These are phyloP conservation scores for Cotesia typhae DNA, from an alignment of 1,140 invertebrate genomes.

Conservation along the genomic window DNA sequence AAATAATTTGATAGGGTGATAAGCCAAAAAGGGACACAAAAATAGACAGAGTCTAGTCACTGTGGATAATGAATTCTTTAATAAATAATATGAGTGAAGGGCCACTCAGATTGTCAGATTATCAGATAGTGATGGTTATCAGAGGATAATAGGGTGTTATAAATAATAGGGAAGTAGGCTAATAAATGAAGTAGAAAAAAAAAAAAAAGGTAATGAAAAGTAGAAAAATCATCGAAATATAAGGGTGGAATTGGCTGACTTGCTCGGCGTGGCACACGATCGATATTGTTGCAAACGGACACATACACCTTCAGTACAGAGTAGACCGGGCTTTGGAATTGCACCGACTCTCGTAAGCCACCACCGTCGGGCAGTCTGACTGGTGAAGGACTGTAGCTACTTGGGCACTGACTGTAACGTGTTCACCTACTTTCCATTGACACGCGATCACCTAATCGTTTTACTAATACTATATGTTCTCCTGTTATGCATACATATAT, in stretches of 20 bases:
- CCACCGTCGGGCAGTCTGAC: constrained; percentile 33
- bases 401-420: constrained; percentile 23
- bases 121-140: too few species aligned
- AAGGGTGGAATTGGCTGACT: constrained; percentile 23
- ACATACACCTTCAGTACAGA: too few species aligned
- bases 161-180: too few species aligned
- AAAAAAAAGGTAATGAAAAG: too few species aligned
- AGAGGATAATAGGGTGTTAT: too few species aligned
- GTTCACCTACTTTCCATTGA: constrained; percentile 39
- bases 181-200: too few species aligned
- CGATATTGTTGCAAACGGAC: constrained; percentile 26
- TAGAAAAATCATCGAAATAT: constrained; percentile 13
- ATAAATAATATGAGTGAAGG: too few species aligned
- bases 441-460: constrained; percentile 37
- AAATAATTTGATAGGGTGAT: too few species aligned
- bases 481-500: background rate
- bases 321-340: constrained; percentile 23
- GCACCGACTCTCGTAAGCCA: constrained; percentile 20
- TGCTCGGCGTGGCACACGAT: constrained; percentile 22
- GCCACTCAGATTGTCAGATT: too few species aligned
- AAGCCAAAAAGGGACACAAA: background rate
- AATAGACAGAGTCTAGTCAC: background rate
- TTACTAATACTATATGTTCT: background rate
- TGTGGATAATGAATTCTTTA: background rate
- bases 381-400: constrained; percentile 28